A percentile compares a stretch with the other conserved stretches of the same genome.
Evolutionary conservation across 1,140 invertebrate genomes (phyloP).

Genomic region (Mycetomoellerius zeteki): DNA sequence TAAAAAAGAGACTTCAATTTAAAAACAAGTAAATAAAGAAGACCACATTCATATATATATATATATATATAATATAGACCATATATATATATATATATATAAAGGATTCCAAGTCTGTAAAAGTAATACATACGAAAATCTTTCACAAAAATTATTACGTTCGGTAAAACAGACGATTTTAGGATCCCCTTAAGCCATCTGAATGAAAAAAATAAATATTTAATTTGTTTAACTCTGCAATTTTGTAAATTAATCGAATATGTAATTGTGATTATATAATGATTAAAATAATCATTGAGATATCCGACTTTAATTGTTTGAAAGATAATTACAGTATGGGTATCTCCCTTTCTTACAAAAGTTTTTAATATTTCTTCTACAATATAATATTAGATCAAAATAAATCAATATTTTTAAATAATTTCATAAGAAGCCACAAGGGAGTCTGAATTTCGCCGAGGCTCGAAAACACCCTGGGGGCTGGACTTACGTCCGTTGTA

Average conservation of each 20-base stretch:
- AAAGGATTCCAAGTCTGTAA: no score
- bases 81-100: no score
- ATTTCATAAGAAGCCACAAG: constrained; percentile 58
- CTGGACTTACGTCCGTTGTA: constrained; percentile 96
- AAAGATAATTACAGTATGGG: background rate
- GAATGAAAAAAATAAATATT: background rate
- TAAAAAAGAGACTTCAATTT: no score
- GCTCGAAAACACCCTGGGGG: constrained; percentile 72
- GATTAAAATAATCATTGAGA: constrained; percentile 13
- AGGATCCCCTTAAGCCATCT: no score
- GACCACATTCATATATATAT: no score
- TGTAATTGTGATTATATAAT: background rate
- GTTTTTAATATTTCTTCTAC: constrained; percentile 1
- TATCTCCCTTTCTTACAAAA: background rate
- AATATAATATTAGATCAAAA: constrained; percentile 1
- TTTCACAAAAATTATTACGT: no score
- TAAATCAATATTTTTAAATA: background rate
- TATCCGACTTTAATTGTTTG: background rate
- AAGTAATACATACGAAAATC: no score
- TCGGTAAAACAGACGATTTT: no score
- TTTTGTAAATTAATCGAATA: constrained; percentile 15
- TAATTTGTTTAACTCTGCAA: background rate
- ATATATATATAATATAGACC: no score
- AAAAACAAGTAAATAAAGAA: no score
- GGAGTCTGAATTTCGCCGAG: constrained; percentile 66